Evolutionary conservation across 2,888 invertebrate genomes (phyloP), one percentile per base, ranked within the genome.

Genomic region (Epistrophella euchroma): DNA sequence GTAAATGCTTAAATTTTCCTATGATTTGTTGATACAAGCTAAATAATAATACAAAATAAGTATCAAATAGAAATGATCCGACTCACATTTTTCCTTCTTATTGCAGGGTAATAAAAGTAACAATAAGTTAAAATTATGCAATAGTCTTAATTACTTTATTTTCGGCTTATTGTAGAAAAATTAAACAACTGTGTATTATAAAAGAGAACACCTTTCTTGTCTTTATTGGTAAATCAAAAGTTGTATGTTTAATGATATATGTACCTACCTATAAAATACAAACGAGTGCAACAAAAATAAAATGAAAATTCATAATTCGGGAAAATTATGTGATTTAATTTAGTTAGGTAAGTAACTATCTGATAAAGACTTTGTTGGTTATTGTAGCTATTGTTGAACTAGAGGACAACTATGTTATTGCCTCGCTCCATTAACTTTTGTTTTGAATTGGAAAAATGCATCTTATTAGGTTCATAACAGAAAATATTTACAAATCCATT

Each of bases 51-150:
- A 25, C 52, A 52, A 25, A 52, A 52, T 25, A 52, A 25, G 25
- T 50, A 50, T 50, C 50, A 25, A 52, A 7, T 25, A 15, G 7
- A 52, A 15, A 13, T 52, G 52, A 52, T 28, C 52, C 50, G 11
- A 19, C 15, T 22, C 1, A 32, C 9, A 0, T 32, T 6, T 11
- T 2, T 11, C 17, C 4, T n/a, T 35, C 13, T 56, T 4, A 56
- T 35, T 56, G 32, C 32, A n/a, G 11, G 7, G 56, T 17, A 35
- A 56, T 56, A 56, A 55, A 60, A 40, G n/a, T 35, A 19, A 10
- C 66, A 66, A 66, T 66, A 47, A 47, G 47, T 47, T 66, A n/a
- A 66, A 66, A 47, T 60, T 60, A 60, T 60, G 40, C 40, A 60
- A 60, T 40, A 60, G 22, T 22, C 9, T 60, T 9, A 22, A 60